phyloP scores from a whole-genome alignment of 2,113 vertebrate genomes.

The Euleptes europaea region DNA sequence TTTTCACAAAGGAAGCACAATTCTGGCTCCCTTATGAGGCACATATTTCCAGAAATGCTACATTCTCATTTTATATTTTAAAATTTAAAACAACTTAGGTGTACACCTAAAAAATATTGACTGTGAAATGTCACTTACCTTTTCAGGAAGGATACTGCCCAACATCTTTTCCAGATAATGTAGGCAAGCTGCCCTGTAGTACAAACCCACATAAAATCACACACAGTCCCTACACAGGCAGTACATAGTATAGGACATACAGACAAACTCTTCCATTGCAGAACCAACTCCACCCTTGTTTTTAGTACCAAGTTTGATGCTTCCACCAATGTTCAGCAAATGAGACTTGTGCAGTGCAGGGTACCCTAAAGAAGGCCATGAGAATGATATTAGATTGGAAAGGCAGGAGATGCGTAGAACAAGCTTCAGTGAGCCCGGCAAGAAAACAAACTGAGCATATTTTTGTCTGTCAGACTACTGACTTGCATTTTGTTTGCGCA shows the following conservation, averaged over 20 bases:
- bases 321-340: background rate
- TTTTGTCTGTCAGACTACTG: background rate
- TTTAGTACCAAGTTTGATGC: background rate
- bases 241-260: background rate
- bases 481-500: conserved; percentile 22
- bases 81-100: background rate
- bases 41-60: background rate
- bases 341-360: background rate
- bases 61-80: background rate
- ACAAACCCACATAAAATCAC: background rate
- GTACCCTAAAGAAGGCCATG: background rate
- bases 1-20: background rate
- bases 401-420: background rate
- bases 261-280: background rate
- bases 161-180: background rate
- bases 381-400: conserved; percentile 42
- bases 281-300: background rate
- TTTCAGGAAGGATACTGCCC: background rate
- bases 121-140: background rate
- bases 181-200: background rate
- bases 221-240: background rate
- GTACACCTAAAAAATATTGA: background rate
- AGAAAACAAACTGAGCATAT: conserved; percentile 4
- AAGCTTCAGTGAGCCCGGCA: rapidly evolving
- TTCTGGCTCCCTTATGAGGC: background rate